A percentile compares a stretch with the other conserved stretches of the same genome.
Evolutionary conservation across 2,113 vertebrate genomes (phyloP).

Genomic region (Salvelinus fontinalis): DNA sequence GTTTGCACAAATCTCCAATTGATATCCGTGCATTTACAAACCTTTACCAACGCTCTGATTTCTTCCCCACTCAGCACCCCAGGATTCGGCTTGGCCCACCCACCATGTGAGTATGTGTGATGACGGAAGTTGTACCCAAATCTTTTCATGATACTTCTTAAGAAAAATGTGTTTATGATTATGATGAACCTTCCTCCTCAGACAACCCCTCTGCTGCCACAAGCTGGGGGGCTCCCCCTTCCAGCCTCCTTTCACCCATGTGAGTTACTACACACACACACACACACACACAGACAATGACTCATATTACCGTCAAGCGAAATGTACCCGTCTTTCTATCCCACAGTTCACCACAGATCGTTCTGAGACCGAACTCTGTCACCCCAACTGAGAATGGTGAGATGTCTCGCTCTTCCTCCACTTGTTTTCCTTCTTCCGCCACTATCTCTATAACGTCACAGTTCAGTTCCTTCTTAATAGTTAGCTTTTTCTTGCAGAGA

Average conservation of each 20-base stretch:
- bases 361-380: not conserved
- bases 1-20: too few relatives aligned
- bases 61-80: constrained; percentile 26
- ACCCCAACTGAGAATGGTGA: constrained; percentile 1
- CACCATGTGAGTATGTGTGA: constrained; percentile 41
- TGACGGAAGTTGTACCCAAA: not conserved
- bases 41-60: not conserved
- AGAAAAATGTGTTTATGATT: not conserved
- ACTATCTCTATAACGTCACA: not conserved
- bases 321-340: not conserved
- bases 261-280: constrained; percentile 42
- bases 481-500: constrained; percentile 42
- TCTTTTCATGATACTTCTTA: not conserved
- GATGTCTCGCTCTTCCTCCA: not conserved
- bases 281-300: not conserved
- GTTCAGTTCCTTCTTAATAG: not conserved
- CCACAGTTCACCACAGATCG: not conserved
- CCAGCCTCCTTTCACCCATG: constrained; percentile 27
- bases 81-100: constrained; percentile 34
- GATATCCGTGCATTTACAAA: too few relatives aligned
- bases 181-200: constrained; percentile 23
- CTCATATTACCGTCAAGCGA: not conserved
- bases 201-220: not conserved
- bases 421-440: not conserved
- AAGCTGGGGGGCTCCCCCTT: not conserved